phyloP scores from a whole-genome alignment of 2,797 vertebrate genomes.

The Zenarchopterus dispar region DNA sequence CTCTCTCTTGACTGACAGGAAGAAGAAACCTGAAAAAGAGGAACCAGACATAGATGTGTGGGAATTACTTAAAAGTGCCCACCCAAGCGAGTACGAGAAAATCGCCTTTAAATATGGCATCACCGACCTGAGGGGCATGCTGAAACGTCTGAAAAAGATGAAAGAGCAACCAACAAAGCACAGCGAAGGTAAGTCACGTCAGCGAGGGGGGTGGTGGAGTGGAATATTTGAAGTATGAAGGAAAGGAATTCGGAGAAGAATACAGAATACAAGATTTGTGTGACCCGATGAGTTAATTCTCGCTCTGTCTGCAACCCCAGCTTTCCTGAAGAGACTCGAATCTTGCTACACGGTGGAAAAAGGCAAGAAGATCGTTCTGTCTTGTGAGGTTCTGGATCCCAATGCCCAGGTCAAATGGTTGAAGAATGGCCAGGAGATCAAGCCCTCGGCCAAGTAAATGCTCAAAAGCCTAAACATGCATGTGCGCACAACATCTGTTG shows the following conservation, averaged over 20 bases:
- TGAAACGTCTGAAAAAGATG: constrained; percentile 92
- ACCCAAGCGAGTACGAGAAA: constrained; percentile 92
- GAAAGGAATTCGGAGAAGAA: neutral
- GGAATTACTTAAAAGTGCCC: constrained; percentile 89
- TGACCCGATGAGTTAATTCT: constrained; percentile 15
- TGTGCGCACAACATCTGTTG: neutral
- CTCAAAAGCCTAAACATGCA: constrained; percentile 8
- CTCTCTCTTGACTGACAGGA: constrained; percentile 57
- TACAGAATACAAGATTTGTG: neutral
- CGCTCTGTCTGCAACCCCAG: constrained; percentile 59
- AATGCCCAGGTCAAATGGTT: constrained; percentile 88
- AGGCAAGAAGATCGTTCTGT: constrained; percentile 88
- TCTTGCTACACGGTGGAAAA: constrained; percentile 89
- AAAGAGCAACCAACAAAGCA: constrained; percentile 80
- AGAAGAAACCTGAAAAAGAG: constrained; percentile 73
- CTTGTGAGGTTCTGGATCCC: constrained; percentile 87
- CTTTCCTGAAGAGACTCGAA: constrained; percentile 88
- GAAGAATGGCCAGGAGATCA: constrained; percentile 93
- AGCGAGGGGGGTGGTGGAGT: neutral
- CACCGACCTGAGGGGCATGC: constrained; percentile 93
- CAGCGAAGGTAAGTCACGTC: constrained; percentile 79
- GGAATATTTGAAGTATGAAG: constrained; percentile 4
- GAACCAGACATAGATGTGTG: constrained; percentile 85
- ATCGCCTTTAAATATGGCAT: constrained; percentile 92
- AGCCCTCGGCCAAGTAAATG: constrained; percentile 88